Conservation (phyloP, 2,113 vertebrate species). For the Raja brachyura region DNA sequence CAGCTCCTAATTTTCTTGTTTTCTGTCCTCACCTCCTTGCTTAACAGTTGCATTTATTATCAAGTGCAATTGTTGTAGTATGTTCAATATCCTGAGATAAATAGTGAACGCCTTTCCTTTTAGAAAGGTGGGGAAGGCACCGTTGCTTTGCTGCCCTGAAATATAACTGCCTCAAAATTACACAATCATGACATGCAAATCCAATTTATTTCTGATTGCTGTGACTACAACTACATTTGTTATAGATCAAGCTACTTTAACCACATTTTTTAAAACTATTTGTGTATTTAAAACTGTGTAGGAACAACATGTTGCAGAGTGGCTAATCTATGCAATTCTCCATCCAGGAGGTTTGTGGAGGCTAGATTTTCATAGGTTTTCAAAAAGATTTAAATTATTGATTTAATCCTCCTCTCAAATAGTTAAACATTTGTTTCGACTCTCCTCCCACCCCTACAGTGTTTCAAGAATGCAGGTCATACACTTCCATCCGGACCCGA, state of each 20-base stretch:
- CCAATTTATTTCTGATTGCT: background rate
- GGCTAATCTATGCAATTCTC: too few species aligned
- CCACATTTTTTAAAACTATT: background rate
- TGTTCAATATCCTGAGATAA: background rate
- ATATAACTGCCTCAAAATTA: background rate
- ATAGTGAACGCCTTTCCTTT: background rate
- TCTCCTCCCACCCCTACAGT: background rate
- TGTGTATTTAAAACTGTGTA: background rate
- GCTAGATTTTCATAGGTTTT: too few species aligned
- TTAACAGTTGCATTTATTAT: background rate
- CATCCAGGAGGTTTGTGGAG: too few species aligned
- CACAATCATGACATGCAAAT: background rate
- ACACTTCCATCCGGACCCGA: background rate
- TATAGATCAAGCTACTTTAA: background rate
- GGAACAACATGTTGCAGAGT: too few species aligned
- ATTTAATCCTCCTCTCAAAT: background rate
- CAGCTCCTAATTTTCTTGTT: too few species aligned
- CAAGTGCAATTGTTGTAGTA: background rate
- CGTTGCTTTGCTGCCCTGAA: background rate
- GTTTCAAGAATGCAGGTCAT: background rate
- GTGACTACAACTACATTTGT: background rate
- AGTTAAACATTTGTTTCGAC: background rate
- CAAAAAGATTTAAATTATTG: background rate
- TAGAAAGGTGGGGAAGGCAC: too few species aligned
- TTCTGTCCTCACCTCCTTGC: background rate